Base-by-base conservation (phyloP, 2,797 vertebrate genomes). In the Chelidonichthys spinosus region DNA sequence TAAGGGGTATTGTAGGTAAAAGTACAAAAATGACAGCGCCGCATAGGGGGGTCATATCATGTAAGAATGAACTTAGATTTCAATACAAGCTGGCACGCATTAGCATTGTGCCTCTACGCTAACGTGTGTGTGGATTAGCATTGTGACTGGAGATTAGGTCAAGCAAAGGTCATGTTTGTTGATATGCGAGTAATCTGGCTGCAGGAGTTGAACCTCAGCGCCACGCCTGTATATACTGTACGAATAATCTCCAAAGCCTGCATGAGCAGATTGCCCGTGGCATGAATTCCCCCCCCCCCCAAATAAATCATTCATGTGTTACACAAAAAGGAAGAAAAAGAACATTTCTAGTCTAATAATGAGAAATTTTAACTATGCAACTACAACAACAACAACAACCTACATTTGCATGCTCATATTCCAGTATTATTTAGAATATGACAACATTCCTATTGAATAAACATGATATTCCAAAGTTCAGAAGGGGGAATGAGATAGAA, bases 221-320 rank as follows among this genome's bases (percentile, higher is more conserved):
- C 9, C 7, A 3, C 2, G 7, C 58, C 40, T 66, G 71, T 11
- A 62, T 36, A 50, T 32, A 46, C 49, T 54, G 40, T 69, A 61
- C 39, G 15, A 54, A 43, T 33, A 1, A 39, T 42, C 36, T 69
- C 18, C 15, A 6, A 71, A 53, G 4, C 50, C 50, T 40, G 17
- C 14, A 52, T n/a, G 14, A 55, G 53, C 18, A 36, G 33, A 67
- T 68, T 15, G 70, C 54, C 68, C 11, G 17, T 54, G 63, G 64
- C 62, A 71, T 6, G 13, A 62, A 43, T 17, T 58, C 47, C 56
- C 37, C 39, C 56, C 3, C 17, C 15, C 50, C 7, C 36, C 17
- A 69, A 55, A 85, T 72, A 64, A 77, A 81, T 74, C 46, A 74
- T 76, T 78, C 58, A 69, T n/a, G 43, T 42, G 35, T 32, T 47